Percentiles rank a stretch among this genome's conserved stretches.
Conservation (phyloP, 2,797 vertebrate species). For the Gymnothorax javanicus region DNA sequence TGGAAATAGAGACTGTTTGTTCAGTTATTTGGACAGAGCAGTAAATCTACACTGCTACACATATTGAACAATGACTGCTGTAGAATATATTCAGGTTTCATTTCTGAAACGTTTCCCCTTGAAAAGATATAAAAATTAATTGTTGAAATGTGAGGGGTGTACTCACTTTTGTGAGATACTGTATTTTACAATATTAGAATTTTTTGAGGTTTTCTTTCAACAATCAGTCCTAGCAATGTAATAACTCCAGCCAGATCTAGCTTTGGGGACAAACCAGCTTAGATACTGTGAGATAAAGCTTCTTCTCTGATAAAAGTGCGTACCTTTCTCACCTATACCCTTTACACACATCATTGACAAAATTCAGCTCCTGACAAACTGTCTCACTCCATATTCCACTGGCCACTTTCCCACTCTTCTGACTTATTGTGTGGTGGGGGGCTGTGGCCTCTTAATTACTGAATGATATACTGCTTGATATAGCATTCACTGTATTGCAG, state of each 20-base stretch:
- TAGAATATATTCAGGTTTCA: too few species aligned
- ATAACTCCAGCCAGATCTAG: not conserved
- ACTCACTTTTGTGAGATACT: too few species aligned
- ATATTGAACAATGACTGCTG: too few species aligned
- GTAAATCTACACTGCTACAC: too few species aligned
- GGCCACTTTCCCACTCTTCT: conserved; percentile 99
- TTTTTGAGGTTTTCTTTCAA: not conserved
- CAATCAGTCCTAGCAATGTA: not conserved
- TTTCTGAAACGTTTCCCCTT: too few species aligned
- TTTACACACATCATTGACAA: conserved; percentile 99
- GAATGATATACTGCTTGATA: conserved; percentile 99
- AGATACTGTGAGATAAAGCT: not conserved
- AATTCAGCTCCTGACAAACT: conserved; percentile 99
- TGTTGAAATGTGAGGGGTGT: too few species aligned
- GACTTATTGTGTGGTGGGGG: conserved; percentile 80
- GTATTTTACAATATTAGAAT: not conserved
- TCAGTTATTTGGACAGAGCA: too few species aligned
- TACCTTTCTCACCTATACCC: conserved; percentile 94
- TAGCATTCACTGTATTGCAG: conserved; percentile 99
- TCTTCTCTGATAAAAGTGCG: conserved; percentile 98
- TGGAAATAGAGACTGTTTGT: too few species aligned
- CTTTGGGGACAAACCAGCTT: conserved; percentile 49
- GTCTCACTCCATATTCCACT: conserved; percentile 91
- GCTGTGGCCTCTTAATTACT: conserved; percentile 99
- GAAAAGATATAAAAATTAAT: too few species aligned